A percentile compares a stretch with the other conserved stretches of the same genome.
Evolutionary conservation across 2,113 vertebrate genomes (phyloP).

Genomic region (Megalops atlanticus): DNA sequence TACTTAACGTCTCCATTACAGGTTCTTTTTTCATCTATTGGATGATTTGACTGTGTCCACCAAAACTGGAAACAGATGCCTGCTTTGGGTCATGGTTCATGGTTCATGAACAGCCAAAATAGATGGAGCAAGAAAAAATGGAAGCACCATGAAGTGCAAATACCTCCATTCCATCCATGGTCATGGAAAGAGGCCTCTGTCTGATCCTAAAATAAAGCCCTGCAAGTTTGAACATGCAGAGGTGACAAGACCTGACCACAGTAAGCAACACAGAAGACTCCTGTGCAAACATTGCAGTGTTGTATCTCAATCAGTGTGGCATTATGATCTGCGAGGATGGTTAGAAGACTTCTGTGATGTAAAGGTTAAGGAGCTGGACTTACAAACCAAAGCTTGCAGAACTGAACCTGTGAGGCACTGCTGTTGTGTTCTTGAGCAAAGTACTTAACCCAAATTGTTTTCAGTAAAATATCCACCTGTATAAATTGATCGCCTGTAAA

Average conservation of each 20-base stretch:
- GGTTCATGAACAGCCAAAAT: slow-evolving; percentile 23
- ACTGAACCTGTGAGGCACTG: background rate
- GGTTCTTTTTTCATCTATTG: slow-evolving; percentile 35
- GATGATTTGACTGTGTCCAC: slow-evolving; percentile 43
- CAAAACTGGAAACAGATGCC: slow-evolving; percentile 52
- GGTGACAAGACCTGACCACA: background rate
- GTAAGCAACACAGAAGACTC: background rate
- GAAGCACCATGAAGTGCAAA: slow-evolving; percentile 12
- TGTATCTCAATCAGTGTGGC: background rate
- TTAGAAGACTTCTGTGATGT: background rate
- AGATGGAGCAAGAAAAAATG: background rate
- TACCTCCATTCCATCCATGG: slow-evolving; percentile 1
- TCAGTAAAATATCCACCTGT: background rate
- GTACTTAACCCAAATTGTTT: background rate
- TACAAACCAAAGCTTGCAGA: background rate
- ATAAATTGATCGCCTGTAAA: no score
- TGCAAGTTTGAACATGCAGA: background rate
- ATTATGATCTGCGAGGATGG: background rate
- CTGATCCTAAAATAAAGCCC: background rate
- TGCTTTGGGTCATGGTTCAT: slow-evolving; percentile 28
- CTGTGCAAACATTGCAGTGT: background rate
- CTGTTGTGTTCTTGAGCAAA: background rate
- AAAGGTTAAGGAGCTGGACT: background rate
- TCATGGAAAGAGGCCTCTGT: background rate
- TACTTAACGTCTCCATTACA: slow-evolving; percentile 46